A percentile compares a stretch with the other conserved stretches of the same genome.
These are phyloP conservation scores for Saiga tatarica DNA, from an alignment of 2,113 vertebrate genomes.

Conservation along the genomic window DNA sequence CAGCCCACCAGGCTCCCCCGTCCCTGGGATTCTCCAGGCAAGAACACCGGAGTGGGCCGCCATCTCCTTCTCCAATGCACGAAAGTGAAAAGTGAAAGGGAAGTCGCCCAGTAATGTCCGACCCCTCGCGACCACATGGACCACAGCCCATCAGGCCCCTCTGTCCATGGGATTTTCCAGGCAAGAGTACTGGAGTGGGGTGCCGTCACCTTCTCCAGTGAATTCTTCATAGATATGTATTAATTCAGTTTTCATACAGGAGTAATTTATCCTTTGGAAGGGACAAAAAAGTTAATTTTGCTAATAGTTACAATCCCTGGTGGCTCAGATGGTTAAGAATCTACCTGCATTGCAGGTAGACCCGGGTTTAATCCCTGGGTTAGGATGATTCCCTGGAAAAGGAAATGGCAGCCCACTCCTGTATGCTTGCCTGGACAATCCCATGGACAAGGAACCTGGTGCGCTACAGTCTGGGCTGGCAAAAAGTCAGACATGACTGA, in stretches of 20 bases:
- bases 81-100: too few relatives aligned
- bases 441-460: not conserved
- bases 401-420: not conserved
- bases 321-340: not conserved
- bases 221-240: not conserved
- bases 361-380: not conserved
- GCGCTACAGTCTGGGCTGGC: rapidly evolving
- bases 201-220: too few relatives aligned
- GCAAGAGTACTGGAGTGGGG: too few relatives aligned
- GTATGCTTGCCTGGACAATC: not conserved
- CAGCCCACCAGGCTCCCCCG: too few relatives aligned
- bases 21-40: too few relatives aligned
- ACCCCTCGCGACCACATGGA: too few relatives aligned
- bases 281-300: not conserved
- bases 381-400: not conserved
- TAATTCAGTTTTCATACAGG: not conserved
- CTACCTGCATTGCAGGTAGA: not conserved
- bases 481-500: not conserved
- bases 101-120: too few relatives aligned
- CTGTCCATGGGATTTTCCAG: too few relatives aligned
- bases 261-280: not conserved
- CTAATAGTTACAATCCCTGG: not conserved
- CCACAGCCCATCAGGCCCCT: too few relatives aligned
- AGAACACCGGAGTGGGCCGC: too few relatives aligned
- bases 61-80: too few relatives aligned